Conservation (phyloP, 2,797 vertebrate species). For the Gymnoscopelus braueri region DNA sequence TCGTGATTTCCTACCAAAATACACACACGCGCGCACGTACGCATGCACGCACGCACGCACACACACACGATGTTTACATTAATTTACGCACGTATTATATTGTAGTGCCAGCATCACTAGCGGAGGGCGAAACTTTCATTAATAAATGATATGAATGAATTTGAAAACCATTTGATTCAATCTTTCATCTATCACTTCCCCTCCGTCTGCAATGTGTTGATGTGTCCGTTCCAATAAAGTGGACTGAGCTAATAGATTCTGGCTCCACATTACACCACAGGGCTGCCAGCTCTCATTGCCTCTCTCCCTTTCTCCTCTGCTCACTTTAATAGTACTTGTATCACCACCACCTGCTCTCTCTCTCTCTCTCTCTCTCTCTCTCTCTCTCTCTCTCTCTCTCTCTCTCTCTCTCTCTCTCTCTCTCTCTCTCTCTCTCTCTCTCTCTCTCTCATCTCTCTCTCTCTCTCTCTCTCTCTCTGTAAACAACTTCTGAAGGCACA, state of each 20-base stretch:
- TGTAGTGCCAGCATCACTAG: neutral
- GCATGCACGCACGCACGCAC: neutral
- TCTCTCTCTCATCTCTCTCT: conserved; percentile 19
- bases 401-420: conserved; percentile 33
- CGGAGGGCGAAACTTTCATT: neutral
- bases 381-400: conserved; percentile 27
- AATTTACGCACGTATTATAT: neutral
- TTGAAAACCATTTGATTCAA: conserved; percentile 19
- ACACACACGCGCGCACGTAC: neutral
- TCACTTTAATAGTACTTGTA: neutral
- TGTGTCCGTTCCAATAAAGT: conserved; percentile 28
- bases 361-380: neutral
- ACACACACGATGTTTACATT: neutral
- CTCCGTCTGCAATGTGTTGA: conserved; percentile 33
- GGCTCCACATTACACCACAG: conserved; percentile 46
- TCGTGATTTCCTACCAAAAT: conserved; percentile 22
- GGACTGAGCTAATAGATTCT: conserved; percentile 23
- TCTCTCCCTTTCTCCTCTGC: conserved; percentile 1
- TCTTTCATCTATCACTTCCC: conserved; percentile 26
- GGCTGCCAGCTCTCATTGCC: conserved; percentile 42
- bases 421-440: neutral
- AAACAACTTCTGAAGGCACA: neutral
- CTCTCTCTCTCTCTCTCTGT: conserved; percentile 3
- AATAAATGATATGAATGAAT: conserved; percentile 9
- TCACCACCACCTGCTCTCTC: neutral